Percentiles rank a stretch among this genome's conserved stretches.
phyloP scores from a whole-genome alignment of 2,888 invertebrate genomes.

The Ichneumoninae sp. region DNA sequence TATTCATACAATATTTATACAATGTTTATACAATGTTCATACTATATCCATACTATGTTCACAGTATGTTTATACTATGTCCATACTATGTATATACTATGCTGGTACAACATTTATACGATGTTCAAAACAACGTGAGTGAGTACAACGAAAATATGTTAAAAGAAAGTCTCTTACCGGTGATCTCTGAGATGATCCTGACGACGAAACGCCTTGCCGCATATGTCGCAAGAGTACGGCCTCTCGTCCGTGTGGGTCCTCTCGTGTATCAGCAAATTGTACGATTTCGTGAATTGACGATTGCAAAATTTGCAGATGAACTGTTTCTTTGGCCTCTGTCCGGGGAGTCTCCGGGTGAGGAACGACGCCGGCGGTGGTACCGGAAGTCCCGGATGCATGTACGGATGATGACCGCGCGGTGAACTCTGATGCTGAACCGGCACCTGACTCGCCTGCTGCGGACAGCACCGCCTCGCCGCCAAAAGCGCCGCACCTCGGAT shows the following conservation, averaged over 20 bases:
- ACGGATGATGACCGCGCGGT: slow-evolving; percentile 70
- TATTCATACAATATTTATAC: too few species aligned
- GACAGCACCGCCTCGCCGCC: slow-evolving; percentile 83
- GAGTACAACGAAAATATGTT: neutral
- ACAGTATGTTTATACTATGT: too few species aligned
- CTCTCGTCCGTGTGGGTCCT: slow-evolving; percentile 98
- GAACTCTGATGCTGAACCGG: slow-evolving; percentile 83
- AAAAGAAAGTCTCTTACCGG: slow-evolving; percentile 89
- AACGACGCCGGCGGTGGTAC: slow-evolving; percentile 84
- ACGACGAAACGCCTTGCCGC: slow-evolving; percentile 98
- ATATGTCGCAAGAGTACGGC: slow-evolving; percentile 98
- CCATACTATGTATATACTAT: too few species aligned
- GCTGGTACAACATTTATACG: neutral
- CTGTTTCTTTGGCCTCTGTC: slow-evolving; percentile 96
- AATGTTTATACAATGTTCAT: too few species aligned
- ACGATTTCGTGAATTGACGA: slow-evolving; percentile 98
- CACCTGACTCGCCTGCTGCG: slow-evolving; percentile 81
- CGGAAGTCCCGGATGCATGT: slow-evolving; percentile 75
- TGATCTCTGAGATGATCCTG: slow-evolving; percentile 98
- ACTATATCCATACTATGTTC: too few species aligned
- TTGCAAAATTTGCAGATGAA: slow-evolving; percentile 99
- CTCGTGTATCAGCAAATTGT: slow-evolving; percentile 98
- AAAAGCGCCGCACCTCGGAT: slow-evolving; percentile 78
- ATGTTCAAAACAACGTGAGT: neutral
- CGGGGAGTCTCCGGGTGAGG: slow-evolving; percentile 90